Evolutionary conservation across 2,888 invertebrate genomes (phyloP), one percentile per base, ranked within the genome.

Genomic region (Spilosoma lubricipeda): DNA sequence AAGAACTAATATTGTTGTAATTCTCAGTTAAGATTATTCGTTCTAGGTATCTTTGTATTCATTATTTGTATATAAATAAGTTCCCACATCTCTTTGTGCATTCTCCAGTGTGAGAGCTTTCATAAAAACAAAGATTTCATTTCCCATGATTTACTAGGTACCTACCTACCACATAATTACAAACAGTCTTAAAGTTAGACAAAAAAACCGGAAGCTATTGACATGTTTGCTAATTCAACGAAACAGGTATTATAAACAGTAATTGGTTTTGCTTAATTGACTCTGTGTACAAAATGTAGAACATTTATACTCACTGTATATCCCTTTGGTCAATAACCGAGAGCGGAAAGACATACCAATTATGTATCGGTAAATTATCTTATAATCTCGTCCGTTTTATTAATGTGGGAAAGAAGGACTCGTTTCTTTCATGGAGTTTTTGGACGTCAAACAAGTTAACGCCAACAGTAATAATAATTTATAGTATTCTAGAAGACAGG

Each of bases 271-370:
- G 59, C 65, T 67, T 67, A 73, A 71, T 72, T 59, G 68, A 76
- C 75, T 73, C 73, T 67, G 42, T 72, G 39, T 67, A 52, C 45
- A 45, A 56, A 69, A 70, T 65, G 75, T 67, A 76, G 66, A 72
- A 77, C 70, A 77, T 72, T 69, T 68, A 78, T 74, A 76, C 67
- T 73, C 48, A 64, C 11, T 36, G 5, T 72, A 71, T 76, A 63
- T 73, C 52, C 68, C 27, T 69, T 73, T 73, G 67, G 67, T 27
- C 33, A 45, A 30, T 15, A 39, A 36, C 27, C 48, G 63, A 48
- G 72, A 69, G 65, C 76, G 73, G 70, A 79, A 82, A 78, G 73
- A 66, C 75, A 76, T 78, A 76, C 69, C 71, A 33, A 71, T 65
- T 79, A 75, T 71, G 72, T 75, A 74, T 72, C 36, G 52, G 48